Percentiles rank a stretch among this genome's conserved stretches.
Evolutionary conservation across 2,113 vertebrate genomes (phyloP).

Genomic region (Anoplopoma fimbria): DNA sequence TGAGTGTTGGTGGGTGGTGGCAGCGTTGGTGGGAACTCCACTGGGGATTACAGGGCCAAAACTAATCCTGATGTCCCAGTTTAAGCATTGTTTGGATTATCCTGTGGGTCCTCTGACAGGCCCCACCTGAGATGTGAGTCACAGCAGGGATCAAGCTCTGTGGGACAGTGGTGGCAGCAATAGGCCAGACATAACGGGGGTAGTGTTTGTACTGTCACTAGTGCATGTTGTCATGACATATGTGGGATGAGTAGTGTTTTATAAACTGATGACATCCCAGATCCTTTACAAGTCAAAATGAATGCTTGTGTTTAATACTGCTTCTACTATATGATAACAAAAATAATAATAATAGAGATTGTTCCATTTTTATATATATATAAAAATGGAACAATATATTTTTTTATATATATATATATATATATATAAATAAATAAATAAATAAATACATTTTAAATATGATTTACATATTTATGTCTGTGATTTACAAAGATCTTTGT

Average conservation of each 20-base stretch:
- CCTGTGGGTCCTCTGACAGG: constrained; percentile 51
- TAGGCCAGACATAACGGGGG: constrained; percentile 13
- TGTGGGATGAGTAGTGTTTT: not conserved
- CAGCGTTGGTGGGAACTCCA: constrained; percentile 16
- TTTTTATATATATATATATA: not conserved
- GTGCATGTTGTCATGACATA: constrained; percentile 7
- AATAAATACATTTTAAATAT: too few species aligned
- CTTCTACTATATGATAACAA: not conserved
- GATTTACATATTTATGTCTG: not conserved
- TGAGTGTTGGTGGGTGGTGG: not conserved
- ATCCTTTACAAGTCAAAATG: not conserved
- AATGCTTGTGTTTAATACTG: not conserved
- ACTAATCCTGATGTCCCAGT: constrained; percentile 69
- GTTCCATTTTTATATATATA: not conserved
- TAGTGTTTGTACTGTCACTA: not conserved
- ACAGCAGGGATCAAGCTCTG: constrained; percentile 33
- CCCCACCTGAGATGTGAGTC: constrained; percentile 48
- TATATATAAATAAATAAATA: not conserved
- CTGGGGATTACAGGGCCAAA: constrained; percentile 56
- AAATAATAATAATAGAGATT: not conserved
- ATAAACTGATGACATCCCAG: not conserved
- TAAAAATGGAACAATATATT: too few species aligned
- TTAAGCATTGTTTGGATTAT: constrained; percentile 71
- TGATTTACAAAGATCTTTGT: not conserved
- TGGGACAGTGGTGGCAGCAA: constrained; percentile 14